phyloP scores from a whole-genome alignment of 2,113 vertebrate genomes.

The Potamarius usumacintae region DNA sequence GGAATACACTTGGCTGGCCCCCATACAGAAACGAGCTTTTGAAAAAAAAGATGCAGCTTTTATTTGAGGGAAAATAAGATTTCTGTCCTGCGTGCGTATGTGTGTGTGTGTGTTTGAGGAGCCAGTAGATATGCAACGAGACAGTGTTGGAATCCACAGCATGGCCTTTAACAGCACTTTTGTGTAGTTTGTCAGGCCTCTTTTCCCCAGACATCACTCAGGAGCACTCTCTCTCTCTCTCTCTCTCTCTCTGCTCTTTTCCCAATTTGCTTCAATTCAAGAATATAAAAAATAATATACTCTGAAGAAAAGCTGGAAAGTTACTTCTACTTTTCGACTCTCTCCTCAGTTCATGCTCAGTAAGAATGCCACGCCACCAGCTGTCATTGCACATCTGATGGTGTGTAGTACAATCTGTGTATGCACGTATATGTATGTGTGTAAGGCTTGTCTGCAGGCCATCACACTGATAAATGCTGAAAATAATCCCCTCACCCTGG shows the following conservation, averaged over 20 bases:
- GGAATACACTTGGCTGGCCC: background rate
- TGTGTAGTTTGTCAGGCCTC: slow-evolving; percentile 36
- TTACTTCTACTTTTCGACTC: background rate
- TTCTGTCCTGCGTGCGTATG: background rate
- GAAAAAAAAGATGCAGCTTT: background rate
- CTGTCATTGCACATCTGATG: slow-evolving; percentile 9
- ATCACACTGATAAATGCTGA: slow-evolving; percentile 28
- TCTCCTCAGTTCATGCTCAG: background rate
- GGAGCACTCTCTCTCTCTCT: background rate
- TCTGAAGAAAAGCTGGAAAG: background rate
- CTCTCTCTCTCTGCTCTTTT: background rate
- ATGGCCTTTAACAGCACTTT: slow-evolving; percentile 35
- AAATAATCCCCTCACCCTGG: slow-evolving; percentile 22
- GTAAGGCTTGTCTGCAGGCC: background rate
- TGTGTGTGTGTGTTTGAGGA: background rate
- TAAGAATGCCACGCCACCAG: background rate
- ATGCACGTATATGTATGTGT: background rate
- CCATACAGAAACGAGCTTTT: background rate
- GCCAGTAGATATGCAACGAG: slow-evolving; percentile 4
- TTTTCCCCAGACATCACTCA: slow-evolving; percentile 29
- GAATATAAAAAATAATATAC: slow-evolving; percentile 1
- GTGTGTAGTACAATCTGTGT: slow-evolving; percentile 6
- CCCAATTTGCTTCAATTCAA: background rate
- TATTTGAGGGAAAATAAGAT: background rate
- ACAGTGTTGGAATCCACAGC: slow-evolving; percentile 18